A percentile compares a stretch with the other conserved stretches of the same genome.
These are phyloP conservation scores for Nasonia longicornis DNA, from an alignment of 1,140 invertebrate genomes.

Conservation along the genomic window DNA sequence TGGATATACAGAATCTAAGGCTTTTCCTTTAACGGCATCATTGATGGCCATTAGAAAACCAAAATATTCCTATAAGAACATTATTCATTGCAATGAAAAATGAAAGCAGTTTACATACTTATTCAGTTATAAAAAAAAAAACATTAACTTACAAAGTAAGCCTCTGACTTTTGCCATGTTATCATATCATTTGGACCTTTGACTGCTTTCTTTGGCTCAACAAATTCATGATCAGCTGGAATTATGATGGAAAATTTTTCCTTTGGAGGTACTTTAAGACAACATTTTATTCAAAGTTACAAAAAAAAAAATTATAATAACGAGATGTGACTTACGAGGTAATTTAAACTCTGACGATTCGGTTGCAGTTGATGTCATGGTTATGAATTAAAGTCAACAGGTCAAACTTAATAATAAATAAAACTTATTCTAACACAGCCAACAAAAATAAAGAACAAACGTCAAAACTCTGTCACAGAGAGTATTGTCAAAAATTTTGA, in stretches of 20 bases:
- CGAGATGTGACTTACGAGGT: constrained; percentile 45
- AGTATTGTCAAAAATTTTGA: constrained; percentile 16
- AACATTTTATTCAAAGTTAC: constrained; percentile 29
- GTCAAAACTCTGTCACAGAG: background rate
- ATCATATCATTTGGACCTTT: constrained; percentile 79
- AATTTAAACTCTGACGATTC: constrained; percentile 43
- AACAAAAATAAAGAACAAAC: constrained; percentile 8
- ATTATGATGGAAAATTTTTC: constrained; percentile 45
- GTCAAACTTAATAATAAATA: background rate
- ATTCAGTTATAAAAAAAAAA: constrained; percentile 27
- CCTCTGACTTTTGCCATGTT: constrained; percentile 86
- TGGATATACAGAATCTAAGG: constrained; percentile 75
- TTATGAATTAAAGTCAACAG: constrained; percentile 30
- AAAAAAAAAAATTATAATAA: constrained; percentile 15
- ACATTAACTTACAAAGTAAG: constrained; percentile 76
- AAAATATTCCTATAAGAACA: constrained; percentile 79
- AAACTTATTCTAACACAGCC: background rate
- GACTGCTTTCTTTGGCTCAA: constrained; percentile 78
- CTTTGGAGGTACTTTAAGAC: constrained; percentile 37
- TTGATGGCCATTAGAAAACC: constrained; percentile 90
- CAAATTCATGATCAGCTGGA: constrained; percentile 72
- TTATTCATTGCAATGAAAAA: constrained; percentile 41
- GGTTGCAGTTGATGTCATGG: constrained; percentile 49
- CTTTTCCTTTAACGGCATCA: constrained; percentile 85
- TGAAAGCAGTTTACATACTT: background rate